Conservation (phyloP, 1,140 invertebrate species). For the Macrocentrus cingulum region DNA sequence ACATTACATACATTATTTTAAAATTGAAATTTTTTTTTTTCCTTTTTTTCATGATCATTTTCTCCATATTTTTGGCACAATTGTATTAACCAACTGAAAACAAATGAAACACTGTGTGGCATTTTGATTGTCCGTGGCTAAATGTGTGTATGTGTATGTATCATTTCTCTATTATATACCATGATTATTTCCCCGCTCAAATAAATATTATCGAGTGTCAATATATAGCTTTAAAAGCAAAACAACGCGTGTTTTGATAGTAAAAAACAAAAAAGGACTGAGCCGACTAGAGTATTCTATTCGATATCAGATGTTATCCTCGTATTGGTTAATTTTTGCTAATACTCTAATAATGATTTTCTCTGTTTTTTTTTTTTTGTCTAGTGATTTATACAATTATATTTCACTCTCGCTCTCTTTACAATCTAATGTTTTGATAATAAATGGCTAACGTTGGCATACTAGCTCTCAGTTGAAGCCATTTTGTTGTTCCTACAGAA, state of each 20-base stretch:
- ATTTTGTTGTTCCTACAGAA: constrained; percentile 36
- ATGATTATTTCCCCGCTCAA: not conserved
- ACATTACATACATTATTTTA: not conserved
- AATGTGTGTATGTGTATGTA: constrained; percentile 25
- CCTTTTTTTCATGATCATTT: no score
- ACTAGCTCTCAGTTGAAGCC: not conserved
- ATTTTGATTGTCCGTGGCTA: constrained; percentile 53
- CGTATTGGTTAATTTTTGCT: constrained; percentile 13
- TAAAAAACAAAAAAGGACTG: constrained; percentile 26
- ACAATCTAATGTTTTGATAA: constrained; percentile 18
- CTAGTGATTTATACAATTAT: constrained; percentile 12
- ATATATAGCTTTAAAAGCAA: not conserved
- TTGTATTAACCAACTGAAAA: constrained; percentile 48
- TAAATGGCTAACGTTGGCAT: constrained; percentile 33
- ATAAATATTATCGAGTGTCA: constrained; percentile 9
- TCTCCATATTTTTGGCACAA: constrained; percentile 45
- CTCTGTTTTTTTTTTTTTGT: constrained; percentile 1
- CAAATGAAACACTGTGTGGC: constrained; percentile 47
- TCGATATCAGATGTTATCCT: constrained; percentile 37
- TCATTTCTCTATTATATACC: constrained; percentile 13
- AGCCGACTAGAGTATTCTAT: constrained; percentile 39
- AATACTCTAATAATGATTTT: not conserved
- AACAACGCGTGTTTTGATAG: not conserved
- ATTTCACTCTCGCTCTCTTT: constrained; percentile 3
- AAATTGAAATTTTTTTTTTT: constrained; percentile 7